Percentiles rank a stretch among this genome's conserved stretches.
These are phyloP conservation scores for Drosophila ananassae DNA, from an alignment of 1,140 invertebrate species.

Conservation along the genomic window DNA sequence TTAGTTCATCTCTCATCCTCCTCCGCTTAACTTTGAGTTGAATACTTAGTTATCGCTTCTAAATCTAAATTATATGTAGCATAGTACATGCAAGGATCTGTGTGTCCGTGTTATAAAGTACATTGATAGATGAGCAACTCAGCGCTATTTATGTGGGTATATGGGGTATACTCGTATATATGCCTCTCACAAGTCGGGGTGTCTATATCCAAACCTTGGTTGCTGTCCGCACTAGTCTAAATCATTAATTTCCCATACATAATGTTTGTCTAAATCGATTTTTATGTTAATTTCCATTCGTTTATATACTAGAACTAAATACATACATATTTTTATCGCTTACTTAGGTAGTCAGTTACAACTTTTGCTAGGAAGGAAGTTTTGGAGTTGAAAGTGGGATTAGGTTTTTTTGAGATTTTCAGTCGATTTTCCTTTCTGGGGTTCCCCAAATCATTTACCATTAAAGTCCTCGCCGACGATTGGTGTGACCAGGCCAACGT, in stretches of 20 bases:
- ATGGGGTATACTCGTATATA: conserved; percentile 36
- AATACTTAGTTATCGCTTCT: conserved; percentile 70
- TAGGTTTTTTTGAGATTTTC: conserved; percentile 48
- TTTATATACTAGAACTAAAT: conserved; percentile 75
- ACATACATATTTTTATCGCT: conserved; percentile 68
- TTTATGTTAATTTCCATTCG: conserved; percentile 39
- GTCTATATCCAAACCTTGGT: conserved; percentile 67
- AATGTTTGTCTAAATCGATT: conserved; percentile 49
- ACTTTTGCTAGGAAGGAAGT: conserved; percentile 43
- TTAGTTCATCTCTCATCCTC: conserved; percentile 42
- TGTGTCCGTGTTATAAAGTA: conserved; percentile 57
- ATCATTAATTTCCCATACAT: conserved; percentile 64
- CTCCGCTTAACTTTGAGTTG: conserved; percentile 60
- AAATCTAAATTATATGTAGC: conserved; percentile 78
- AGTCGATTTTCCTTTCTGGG: conserved; percentile 17
- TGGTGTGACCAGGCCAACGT: conserved; percentile 86
- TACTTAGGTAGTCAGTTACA: conserved; percentile 62
- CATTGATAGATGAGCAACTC: conserved; percentile 75
- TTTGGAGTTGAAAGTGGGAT: background rate
- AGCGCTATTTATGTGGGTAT: conserved; percentile 51
- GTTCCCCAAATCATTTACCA: background rate
- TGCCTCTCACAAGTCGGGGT: conserved; percentile 45
- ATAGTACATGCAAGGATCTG: conserved; percentile 48
- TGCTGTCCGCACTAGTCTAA: conserved; percentile 63
- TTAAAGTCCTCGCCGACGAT: conserved; percentile 81